Evolutionary conservation across 2,797 vertebrate genomes (phyloP).

Genomic region (Cyprinodon diabolis): DNA sequence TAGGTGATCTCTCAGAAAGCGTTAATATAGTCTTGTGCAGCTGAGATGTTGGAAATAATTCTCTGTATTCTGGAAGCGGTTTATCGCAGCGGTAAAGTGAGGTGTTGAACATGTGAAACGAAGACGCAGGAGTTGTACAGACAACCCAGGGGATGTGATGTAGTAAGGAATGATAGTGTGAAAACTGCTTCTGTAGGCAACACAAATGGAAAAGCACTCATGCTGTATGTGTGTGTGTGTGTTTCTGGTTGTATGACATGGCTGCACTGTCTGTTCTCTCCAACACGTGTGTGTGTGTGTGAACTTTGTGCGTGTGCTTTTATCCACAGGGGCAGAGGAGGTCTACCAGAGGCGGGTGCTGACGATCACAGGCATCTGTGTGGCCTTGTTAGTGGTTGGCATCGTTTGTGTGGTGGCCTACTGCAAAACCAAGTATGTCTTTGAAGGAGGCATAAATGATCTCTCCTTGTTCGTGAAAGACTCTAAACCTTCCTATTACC

Average conservation of each 20-base stretch:
- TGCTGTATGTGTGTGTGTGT: conserved; percentile 45
- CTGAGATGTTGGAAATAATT: conserved; percentile 27
- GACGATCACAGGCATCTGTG: conserved; percentile 97
- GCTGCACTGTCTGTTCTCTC: neutral
- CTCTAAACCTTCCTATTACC: conserved; percentile 22
- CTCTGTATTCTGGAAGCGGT: conserved; percentile 31
- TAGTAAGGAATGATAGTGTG: conserved; percentile 37
- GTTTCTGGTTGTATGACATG: neutral
- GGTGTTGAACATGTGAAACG: conserved; percentile 33
- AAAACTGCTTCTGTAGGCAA: conserved; percentile 32
- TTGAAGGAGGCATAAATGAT: conserved; percentile 10
- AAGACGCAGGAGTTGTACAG: conserved; percentile 31
- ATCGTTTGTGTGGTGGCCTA: conserved; percentile 98
- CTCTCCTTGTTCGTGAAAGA: conserved; percentile 4
- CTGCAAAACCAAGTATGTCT: conserved; percentile 96
- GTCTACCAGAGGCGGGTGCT: conserved; percentile 96
- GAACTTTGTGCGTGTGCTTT: conserved; percentile 44
- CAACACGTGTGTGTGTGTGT: conserved; percentile 20
- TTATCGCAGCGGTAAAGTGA: conserved; percentile 33
- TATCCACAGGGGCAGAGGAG: conserved; percentile 90
- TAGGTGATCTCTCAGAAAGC: conserved; percentile 47
- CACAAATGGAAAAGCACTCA: conserved; percentile 58
- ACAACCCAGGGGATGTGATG: conserved; percentile 47
- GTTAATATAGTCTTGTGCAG: conserved; percentile 12
- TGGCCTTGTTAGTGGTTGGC: conserved; percentile 95